These are phyloP conservation scores for Actinia tenebrosa DNA, from an alignment of 64 coral and sea anemone species.

Conservation along the genomic window DNA sequence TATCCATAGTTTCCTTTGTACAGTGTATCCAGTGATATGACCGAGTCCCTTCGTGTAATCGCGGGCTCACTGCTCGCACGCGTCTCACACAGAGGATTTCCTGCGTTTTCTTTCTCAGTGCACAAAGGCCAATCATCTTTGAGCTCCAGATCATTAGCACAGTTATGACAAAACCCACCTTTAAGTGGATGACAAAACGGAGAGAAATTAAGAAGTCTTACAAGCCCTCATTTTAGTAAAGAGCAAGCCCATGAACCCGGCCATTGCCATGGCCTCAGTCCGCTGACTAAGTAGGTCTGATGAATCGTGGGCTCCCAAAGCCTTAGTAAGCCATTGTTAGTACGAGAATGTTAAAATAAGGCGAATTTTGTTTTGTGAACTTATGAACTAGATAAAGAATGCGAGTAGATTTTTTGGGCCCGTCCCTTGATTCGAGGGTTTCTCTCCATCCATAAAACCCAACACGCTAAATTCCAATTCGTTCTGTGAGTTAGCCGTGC, in stretches of 20 bases:
- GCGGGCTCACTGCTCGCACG: not conserved
- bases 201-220: not conserved
- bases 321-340: no score
- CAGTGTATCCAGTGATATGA: slow-evolving; percentile 18
- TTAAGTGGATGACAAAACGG: not conserved
- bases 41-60: not conserved
- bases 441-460: no score
- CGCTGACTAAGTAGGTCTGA: no score
- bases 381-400: no score
- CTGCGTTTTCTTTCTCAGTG: slow-evolving; percentile 8
- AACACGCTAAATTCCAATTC: not conserved
- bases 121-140: slow-evolving; percentile 1
- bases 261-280: no score
- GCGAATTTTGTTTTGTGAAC: no score
- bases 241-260: no score
- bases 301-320: no score
- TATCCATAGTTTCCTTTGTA: slow-evolving; percentile 36
- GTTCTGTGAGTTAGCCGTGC: no score
- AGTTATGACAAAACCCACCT: slow-evolving; percentile 8
- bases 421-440: no score
- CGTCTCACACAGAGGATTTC: slow-evolving; percentile 10
- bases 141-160: not conserved
- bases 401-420: no score
- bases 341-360: no score
- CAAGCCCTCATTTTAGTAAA: not conserved